Base-by-base conservation (phyloP, 2,113 vertebrate genomes). In the Aptenodytes patagonicus region DNA sequence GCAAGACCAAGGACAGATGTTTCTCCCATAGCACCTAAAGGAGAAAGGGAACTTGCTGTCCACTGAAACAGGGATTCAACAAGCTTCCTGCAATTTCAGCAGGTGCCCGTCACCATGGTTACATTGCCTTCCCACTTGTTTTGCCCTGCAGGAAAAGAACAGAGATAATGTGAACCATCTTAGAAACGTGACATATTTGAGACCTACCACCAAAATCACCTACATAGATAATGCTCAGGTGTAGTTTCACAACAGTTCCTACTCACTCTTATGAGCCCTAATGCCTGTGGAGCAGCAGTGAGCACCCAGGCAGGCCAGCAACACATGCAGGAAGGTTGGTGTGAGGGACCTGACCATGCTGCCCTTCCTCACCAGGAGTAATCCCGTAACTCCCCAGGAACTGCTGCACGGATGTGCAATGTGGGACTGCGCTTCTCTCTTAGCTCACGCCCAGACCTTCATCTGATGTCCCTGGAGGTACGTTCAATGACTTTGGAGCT, bases 21-120 rank as follows among this genome's bases (percentile, higher is more conserved):
- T 84, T 60, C 34, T 68, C 31, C 38, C 29, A 10, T 9, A 54
- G 26, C 6, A 44, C 15, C 19, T 52, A 28, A 58, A 69, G n/a
- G 8, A 58, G 71, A 69, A 57, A 54, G 25, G 34, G 71, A 77
- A 79, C 38, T 32, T 83, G 13, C 5, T 1, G 1, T 32, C 26
- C 61, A 69, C 28, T 13, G 26, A 75, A 55, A 42, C 31, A 69
- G 28, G 26, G 26, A 52, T 36, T 55, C 57, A 76, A 76, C 16
- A 44, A 42, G 9, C 28, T 80, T 54, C 42, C 40, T 66, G 28
- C 20, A 40, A 25, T 71, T 91, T 57, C 52, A 66, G 75, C 0
- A 0, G 20, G 28, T 75, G 28, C 11, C 19, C 13, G 1, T 40
- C 57, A 52, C 31, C 1, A 0, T 22, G 24, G 13, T 5, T 40